Evolutionary conservation across 2,888 invertebrate genomes (phyloP), one percentile per base, ranked within the genome.

Genomic region (Epinotia brunnichana): DNA sequence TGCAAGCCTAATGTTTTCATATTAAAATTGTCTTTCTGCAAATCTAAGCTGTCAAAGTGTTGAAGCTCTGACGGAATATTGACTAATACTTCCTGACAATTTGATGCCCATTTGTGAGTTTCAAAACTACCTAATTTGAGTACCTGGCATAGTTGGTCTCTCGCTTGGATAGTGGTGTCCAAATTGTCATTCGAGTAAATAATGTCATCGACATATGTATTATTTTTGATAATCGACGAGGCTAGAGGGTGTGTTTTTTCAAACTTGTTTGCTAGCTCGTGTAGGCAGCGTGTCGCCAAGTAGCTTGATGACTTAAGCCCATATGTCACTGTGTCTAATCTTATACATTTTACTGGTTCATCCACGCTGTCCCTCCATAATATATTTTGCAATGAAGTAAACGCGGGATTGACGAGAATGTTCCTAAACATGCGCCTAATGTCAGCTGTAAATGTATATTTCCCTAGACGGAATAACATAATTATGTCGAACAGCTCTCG

Each of bases 131-230:
- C 69, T 39, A 53, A 21, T 9, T 17, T 19, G 2, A 59, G 24
- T n/a, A 59, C 17, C 7, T 35, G 9, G 15, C 57, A 29, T n/a
- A 59, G 35, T 13, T 59, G 41, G 24, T 24, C 3, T 10, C 21
- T 59, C 29, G 35, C 57, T 9, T 59, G 29, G 2, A 59, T 15
- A 35, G n/a, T n/a, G 7, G 13, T 35, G 13, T 59, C 4, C 29
- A 59, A n/a, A 35, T 59, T 15, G 29, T 59, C n/a, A 13, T n/a
- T n/a, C 1, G 76, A 60, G n/a, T 54, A 57, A 9, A 72, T 13
- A 21, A 72, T 66, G 39, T 75, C 76, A 69, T 76, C 74, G 19
- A 74, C 72, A 72, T 74, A 76, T 19, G 70, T 70, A 7, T 44
- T 41, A 59, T 75, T 69, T 29, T 48, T 67, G 3, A 75, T 9